phyloP scores from a whole-genome alignment of 2,888 invertebrate genomes.

The Dilophus febrilis region DNA sequence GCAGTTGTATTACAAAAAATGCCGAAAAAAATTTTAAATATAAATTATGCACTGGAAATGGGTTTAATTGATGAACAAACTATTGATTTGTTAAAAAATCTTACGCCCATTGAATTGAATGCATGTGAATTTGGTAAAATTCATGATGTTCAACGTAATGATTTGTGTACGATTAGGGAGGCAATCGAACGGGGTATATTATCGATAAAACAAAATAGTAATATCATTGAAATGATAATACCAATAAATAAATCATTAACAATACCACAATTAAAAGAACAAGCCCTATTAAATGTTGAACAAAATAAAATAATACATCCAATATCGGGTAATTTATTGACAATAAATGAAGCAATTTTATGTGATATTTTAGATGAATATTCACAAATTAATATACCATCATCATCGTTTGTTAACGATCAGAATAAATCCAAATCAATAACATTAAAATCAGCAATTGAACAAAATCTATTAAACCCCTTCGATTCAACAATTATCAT shows the following conservation, averaged over 20 bases:
- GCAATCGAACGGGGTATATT: constrained; percentile 70
- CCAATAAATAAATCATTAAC: constrained; percentile 67
- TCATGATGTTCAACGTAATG: constrained; percentile 66
- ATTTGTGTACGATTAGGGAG: constrained; percentile 61
- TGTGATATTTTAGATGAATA: constrained; percentile 77
- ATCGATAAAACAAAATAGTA: constrained; percentile 22
- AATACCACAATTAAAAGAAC: constrained; percentile 66
- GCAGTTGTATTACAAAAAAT: constrained; percentile 57
- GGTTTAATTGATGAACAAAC: constrained; percentile 65
- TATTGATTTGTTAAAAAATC: constrained; percentile 46
- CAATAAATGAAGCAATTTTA: constrained; percentile 66
- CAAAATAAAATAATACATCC: constrained; percentile 69
- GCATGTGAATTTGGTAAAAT: constrained; percentile 55
- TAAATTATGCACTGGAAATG: constrained; percentile 59
- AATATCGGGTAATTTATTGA: constrained; percentile 63
- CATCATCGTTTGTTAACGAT: constrained; percentile 35
- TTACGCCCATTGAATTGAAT: constrained; percentile 35
- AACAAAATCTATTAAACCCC: constrained; percentile 45
- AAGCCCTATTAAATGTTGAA: constrained; percentile 63
- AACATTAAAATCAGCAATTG: constrained; percentile 61
- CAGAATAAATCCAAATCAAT: too few species aligned
- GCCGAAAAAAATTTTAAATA: constrained; percentile 54
- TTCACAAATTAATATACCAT: constrained; percentile 48
- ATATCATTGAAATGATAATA: constrained; percentile 55
- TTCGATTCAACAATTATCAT: too few species aligned